Conservation (phyloP, 2,888 invertebrate species). For the Phorcus lineatus region DNA sequence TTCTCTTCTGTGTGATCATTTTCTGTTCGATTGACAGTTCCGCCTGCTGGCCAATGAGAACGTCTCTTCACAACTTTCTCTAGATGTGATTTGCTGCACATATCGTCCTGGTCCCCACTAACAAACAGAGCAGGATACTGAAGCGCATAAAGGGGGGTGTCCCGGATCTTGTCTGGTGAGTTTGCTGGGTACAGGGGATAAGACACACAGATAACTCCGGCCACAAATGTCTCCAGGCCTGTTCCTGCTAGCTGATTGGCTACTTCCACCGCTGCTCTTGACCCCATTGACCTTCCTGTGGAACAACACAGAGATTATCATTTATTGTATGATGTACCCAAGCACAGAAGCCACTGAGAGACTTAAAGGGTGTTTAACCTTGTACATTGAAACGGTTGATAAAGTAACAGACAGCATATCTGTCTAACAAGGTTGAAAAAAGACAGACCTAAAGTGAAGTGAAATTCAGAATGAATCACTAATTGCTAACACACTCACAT, state of each 20-base stretch:
- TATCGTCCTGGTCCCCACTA: slow-evolving; percentile 3
- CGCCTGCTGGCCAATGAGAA: neutral
- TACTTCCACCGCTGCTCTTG: slow-evolving; percentile 6
- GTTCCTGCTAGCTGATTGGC: neutral
- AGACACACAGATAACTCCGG: neutral
- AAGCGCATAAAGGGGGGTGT: neutral
- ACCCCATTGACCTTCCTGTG: slow-evolving; percentile 3
- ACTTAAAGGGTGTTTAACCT: no score
- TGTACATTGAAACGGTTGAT: no score
- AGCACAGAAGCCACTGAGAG: no score
- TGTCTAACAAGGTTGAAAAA: no score
- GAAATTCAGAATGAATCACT: no score
- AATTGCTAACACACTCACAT: no score
- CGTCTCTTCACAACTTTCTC: neutral
- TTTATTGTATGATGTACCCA: no score
- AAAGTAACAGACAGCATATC: no score
- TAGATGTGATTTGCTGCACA: neutral
- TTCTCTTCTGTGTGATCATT: no score
- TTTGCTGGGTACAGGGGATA: neutral
- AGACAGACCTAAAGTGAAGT: no score
- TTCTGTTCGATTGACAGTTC: no score
- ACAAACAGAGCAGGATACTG: neutral
- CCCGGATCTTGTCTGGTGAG: neutral
- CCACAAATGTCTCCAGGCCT: neutral
- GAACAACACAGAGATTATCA: no score